Base-by-base conservation (phyloP, 2,888 invertebrate genomes). In the Silvanus unidentatus region DNA sequence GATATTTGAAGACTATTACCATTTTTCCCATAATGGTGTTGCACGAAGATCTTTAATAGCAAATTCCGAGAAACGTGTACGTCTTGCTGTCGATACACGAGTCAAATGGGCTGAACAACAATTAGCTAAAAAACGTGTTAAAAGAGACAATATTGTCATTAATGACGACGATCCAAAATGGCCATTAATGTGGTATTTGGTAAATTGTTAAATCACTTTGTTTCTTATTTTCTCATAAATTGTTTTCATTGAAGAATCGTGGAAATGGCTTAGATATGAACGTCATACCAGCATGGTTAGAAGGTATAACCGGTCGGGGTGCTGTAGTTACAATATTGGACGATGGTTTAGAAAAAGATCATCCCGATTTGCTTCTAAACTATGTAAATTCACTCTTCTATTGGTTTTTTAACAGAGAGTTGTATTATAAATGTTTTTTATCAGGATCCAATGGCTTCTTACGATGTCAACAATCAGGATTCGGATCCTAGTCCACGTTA, bases 101-200 rank as follows among this genome's bases (percentile, higher is more conserved):
- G 88, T 94, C 49, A 78, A 77, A 53, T 91, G 91, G 86, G 82
- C 89, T 39, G 77, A 83, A 65, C 94, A 94, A 66, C 93, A 94
- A 72, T 76, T 77, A 39, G 82, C 84, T 1, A 85, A 88, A 60
- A 81, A 81, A 43, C 79, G 95, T 55, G 78, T 80, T 57, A 96
- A 95, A 73, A 77, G 94, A 55, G 90, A 91, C 54, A 90, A 91
- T 69, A 79, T 83, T 50, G 75, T 80, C 55, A 69, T 76, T n/a
- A 71, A 76, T 63, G 74, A 70, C 53, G 67, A 68, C 66, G 96
- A 96, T 74, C 90, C 89, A 27, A 86, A 88, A 73, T 97, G 96
- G 96, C 81, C 86, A 28, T 84, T 85, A 59, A 95, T 94, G 94
- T 97, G 96, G 96, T 96, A 96, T 75, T 76, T 97, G 82, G 95